These are phyloP conservation scores for Phrynocephalus vlangalii DNA, from an alignment of 2,797 vertebrate genomes.

Conservation along the genomic window DNA sequence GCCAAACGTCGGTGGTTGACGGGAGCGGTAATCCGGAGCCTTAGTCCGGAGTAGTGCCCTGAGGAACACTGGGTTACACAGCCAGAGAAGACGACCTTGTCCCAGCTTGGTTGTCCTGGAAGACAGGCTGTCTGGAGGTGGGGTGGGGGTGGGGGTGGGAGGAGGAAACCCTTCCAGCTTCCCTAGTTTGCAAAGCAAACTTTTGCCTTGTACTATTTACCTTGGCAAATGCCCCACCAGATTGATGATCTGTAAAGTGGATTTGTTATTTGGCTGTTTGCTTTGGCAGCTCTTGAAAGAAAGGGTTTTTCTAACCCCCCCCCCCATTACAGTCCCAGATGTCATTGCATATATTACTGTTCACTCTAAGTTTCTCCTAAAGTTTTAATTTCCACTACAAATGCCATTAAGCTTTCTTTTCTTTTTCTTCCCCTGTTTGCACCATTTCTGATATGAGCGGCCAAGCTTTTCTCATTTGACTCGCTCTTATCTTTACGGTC, in stretches of 20 bases:
- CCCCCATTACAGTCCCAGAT: constrained; percentile 98
- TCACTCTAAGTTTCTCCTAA: constrained; percentile 80
- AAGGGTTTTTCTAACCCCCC: constrained; percentile 63
- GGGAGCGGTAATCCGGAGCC: background rate
- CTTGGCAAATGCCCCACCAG: constrained; percentile 91
- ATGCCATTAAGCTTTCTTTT: constrained; percentile 76
- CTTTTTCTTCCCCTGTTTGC: constrained; percentile 47
- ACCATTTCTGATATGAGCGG: constrained; percentile 72
- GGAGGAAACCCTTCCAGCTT: constrained; percentile 72
- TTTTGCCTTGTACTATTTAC: constrained; percentile 92
- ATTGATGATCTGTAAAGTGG: constrained; percentile 99
- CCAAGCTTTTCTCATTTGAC: constrained; percentile 57
- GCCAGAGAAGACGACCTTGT: constrained; percentile 56
- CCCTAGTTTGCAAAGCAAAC: constrained; percentile 89
- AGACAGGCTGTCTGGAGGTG: constrained; percentile 69
- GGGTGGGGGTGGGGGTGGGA: background rate
- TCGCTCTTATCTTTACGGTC: constrained; percentile 34
- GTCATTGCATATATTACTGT: constrained; percentile 89
- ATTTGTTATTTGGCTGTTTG: constrained; percentile 99
- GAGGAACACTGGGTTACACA: background rate
- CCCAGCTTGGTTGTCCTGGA: constrained; percentile 72
- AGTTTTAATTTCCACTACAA: constrained; percentile 84
- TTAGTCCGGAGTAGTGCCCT: background rate
- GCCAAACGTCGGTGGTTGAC: background rate
- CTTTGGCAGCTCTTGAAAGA: constrained; percentile 99